phyloP scores from a whole-genome alignment of 2,888 invertebrate genomes.

The Leucophora obtusa region DNA sequence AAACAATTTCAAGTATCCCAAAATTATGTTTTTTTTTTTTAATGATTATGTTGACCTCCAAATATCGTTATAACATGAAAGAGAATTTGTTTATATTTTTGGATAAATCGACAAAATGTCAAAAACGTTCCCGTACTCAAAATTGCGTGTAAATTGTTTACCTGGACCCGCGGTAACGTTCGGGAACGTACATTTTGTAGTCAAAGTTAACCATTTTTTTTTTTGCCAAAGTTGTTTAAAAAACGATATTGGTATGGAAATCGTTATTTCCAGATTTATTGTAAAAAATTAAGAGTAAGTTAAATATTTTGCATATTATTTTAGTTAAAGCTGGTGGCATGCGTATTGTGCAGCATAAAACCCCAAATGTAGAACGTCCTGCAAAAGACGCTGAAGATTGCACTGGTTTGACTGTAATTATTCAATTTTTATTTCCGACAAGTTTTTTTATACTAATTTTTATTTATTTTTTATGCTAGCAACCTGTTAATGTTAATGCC shows the following conservation, averaged over 20 bases:
- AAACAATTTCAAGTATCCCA: neutral
- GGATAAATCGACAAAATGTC: too few relatives aligned
- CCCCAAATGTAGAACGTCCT: constrained; percentile 83
- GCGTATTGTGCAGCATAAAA: constrained; percentile 93
- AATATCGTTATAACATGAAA: neutral
- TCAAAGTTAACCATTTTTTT: too few relatives aligned
- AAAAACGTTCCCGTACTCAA: too few relatives aligned
- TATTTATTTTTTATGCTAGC: constrained; percentile 67
- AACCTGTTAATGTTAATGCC: constrained; percentile 83
- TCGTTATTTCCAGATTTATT: too few relatives aligned
- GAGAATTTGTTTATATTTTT: too few relatives aligned
- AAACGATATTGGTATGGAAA: too few relatives aligned
- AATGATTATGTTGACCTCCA: constrained; percentile 40
- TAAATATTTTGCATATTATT: constrained; percentile 45
- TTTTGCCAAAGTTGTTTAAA: too few relatives aligned
- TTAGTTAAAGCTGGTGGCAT: constrained; percentile 94
- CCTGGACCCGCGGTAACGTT: too few relatives aligned
- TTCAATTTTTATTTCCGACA: neutral
- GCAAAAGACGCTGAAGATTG: constrained; percentile 85
- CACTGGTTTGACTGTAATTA: constrained; percentile 85
- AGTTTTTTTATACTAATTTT: neutral
- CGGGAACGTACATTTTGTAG: too few relatives aligned
- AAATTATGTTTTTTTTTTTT: neutral
- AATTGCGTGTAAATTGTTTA: too few relatives aligned
- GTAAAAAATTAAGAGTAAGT: neutral